phyloP scores from a whole-genome alignment of 2,888 invertebrate species.

The Dascillus cervinus region DNA sequence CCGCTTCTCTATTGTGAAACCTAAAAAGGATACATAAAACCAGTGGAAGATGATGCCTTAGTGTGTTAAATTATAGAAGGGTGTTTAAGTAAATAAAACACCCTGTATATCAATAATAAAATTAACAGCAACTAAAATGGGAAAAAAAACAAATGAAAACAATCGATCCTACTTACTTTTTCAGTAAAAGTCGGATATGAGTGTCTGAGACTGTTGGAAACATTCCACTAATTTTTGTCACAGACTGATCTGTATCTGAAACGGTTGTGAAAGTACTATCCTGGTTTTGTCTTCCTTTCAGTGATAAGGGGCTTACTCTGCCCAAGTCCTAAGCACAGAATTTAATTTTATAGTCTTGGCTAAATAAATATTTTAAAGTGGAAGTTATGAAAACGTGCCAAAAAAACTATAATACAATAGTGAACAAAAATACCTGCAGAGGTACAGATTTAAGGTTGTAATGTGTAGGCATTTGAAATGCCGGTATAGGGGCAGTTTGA shows the following conservation, averaged over 20 bases:
- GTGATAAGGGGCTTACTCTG: conserved; percentile 7
- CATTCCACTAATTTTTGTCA: conserved; percentile 75
- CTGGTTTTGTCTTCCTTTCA: conserved; percentile 43
- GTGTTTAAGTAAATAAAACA: neutral
- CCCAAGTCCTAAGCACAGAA: neutral
- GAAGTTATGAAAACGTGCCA: conserved; percentile 29
- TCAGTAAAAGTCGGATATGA: conserved; percentile 76
- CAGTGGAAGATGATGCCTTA: no score
- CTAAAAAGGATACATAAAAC: conserved; percentile 45
- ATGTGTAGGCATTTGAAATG: conserved; percentile 52
- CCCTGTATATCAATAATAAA: conserved; percentile 3
- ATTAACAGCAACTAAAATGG: no score
- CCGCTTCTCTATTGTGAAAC: conserved; percentile 87
- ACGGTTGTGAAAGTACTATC: conserved; percentile 55
- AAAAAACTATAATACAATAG: conserved; percentile 4
- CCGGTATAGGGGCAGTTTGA: conserved; percentile 56
- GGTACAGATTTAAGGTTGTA: conserved; percentile 53
- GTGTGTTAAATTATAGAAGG: conserved; percentile 13
- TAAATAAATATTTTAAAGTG: conserved; percentile 7
- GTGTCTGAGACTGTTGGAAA: conserved; percentile 87
- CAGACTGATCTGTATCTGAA: conserved; percentile 64
- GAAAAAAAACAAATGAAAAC: conserved; percentile 4
- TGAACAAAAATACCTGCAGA: conserved; percentile 39
- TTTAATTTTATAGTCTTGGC: conserved; percentile 1
- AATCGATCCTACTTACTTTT: conserved; percentile 63